Evolutionary conservation across 2,888 invertebrate genomes (phyloP), one percentile per base, ranked within the genome.

Genomic region (Folsomia candida): DNA sequence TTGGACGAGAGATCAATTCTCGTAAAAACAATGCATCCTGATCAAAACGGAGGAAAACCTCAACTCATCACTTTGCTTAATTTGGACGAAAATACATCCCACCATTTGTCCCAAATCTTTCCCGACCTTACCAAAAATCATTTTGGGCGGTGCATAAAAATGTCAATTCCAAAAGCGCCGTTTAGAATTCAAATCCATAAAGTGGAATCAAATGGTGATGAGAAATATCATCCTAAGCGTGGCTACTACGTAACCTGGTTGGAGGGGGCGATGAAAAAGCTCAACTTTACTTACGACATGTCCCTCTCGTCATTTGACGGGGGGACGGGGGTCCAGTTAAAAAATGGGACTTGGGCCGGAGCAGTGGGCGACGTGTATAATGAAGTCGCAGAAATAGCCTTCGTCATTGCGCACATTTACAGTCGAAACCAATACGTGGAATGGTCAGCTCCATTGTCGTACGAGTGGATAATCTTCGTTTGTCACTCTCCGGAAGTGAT

Each of bases 151-250:
- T 9, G 20, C 3, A 25, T 73, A n/a, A 61, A 54, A 1, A 68
- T 73, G 29, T 51, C 71, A 4, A 54, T 67, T 29, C 69, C 73
- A 2, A 68, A 67, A 51, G 67, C 61, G 0, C 59, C 27, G 1
- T 71, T 62, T 29, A 60, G 68, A 26, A 69, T 74, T 57, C 71
- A 71, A 68, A 70, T n/a, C n/a, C n/a, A n/a, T n/a, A n/a, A n/a
- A n/a, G n/a, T 70, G 61, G 59, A 24, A 22, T 59, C 51, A 25
- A 24, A 51, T 37, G 26, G 26, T 11, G 20, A n/a, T 3, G 24
- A 24, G 24, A 11, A 25, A 25, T 71, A 66, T 60, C 65, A 60
- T 59, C 68, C 71, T 25, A 60, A 65, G n/a, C 29, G 71, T 6
- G 71, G 71, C 1, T 68, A 29, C 20, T 71, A 71, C 27, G 65